Percentiles rank a stretch among this genome's conserved stretches.
These are phyloP conservation scores for Ennomos erosarius DNA, from an alignment of 2,888 invertebrate genomes.

Conservation along the genomic window DNA sequence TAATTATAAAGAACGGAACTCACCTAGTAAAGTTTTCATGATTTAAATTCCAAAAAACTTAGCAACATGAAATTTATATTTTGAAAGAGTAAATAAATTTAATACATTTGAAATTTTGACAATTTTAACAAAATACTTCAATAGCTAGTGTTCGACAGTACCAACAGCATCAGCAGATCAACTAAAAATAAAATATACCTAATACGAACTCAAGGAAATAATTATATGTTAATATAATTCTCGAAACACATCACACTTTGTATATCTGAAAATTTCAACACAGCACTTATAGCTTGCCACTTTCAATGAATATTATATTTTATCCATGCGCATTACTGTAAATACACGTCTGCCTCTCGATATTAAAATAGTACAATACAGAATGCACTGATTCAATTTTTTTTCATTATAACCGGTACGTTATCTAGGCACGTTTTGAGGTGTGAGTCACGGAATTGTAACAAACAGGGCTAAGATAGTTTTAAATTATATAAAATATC, in stretches of 20 bases:
- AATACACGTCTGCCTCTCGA: too few relatives aligned
- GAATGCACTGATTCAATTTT: neutral
- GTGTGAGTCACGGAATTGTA: neutral
- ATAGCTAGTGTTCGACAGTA: too few relatives aligned
- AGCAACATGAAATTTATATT: too few relatives aligned
- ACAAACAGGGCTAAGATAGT: neutral
- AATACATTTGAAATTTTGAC: too few relatives aligned
- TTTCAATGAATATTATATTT: neutral
- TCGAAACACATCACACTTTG: neutral
- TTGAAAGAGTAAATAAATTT: too few relatives aligned
- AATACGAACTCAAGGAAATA: neutral
- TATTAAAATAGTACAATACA: too few relatives aligned
- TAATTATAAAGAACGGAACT: too few relatives aligned
- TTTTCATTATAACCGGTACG: neutral
- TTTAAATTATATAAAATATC: neutral
- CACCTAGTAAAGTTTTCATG: too few relatives aligned
- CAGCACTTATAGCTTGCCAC: neutral
- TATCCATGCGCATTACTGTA: neutral
- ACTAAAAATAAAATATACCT: too few relatives aligned
- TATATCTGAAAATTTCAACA: conserved; percentile 1
- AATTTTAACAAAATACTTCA: too few relatives aligned
- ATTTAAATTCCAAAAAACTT: too few relatives aligned
- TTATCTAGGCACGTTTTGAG: conserved; percentile 2
- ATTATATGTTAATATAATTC: neutral
- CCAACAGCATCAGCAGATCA: too few relatives aligned